Conservation (phyloP, 1,140 invertebrate species). For the Cheumatopsyche charites region DNA sequence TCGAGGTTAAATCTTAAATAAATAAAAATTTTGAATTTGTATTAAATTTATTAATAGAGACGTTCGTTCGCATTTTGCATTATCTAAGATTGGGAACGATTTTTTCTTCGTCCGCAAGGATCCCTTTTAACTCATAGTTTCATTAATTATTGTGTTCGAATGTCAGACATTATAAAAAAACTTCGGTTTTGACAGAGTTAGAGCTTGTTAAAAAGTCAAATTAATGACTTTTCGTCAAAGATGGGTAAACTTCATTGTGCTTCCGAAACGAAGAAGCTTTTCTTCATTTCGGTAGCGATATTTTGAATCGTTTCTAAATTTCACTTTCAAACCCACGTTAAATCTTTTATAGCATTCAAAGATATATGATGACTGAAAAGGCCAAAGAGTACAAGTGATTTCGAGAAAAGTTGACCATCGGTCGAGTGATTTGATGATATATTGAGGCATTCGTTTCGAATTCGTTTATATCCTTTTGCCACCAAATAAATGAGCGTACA, state of each 20-base stretch:
- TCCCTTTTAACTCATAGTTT: slow-evolving; percentile 10
- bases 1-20: no score
- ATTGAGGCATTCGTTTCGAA: no score
- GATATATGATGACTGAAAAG: no score
- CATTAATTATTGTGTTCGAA: slow-evolving; percentile 39
- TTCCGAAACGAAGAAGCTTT: background rate
- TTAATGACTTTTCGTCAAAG: slow-evolving; percentile 35
- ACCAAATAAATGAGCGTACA: no score
- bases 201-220: slow-evolving; percentile 40
- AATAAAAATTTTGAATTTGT: no score
- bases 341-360: no score
- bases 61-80: background rate
- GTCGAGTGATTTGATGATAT: no score
- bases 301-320: slow-evolving; percentile 5
- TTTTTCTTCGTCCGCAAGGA: background rate
- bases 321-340: no score
- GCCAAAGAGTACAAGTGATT: no score
- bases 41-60: no score
- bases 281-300: slow-evolving; percentile 6
- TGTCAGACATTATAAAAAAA: slow-evolving; percentile 32
- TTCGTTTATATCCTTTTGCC: no score
- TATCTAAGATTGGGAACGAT: slow-evolving; percentile 13
- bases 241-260: slow-evolving; percentile 26
- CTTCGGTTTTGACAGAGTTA: slow-evolving; percentile 31
- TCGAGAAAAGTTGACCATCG: background rate